Base-by-base conservation (phyloP, 2,888 invertebrate genomes). In the Tuberolachnus salignus region DNA sequence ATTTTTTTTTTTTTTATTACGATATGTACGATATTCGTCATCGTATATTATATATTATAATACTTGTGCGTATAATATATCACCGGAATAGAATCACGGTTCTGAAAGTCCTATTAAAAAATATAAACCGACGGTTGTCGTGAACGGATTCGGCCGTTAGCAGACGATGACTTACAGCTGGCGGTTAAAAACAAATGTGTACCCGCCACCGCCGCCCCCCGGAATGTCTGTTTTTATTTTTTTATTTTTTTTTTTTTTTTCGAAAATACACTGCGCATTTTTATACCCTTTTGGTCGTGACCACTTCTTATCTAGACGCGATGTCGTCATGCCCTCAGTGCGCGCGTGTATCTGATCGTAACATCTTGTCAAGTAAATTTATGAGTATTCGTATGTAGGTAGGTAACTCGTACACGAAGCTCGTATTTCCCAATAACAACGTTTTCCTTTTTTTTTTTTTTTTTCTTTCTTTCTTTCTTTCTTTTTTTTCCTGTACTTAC, bases 21-120 rank as follows among this genome's bases (percentile, higher is more conserved):
- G 63, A 53, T 61, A 63, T 59, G n/a, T n/a, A n/a, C n/a, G 42
- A 78, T 78, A 78, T 78, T 67, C 53, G 55, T 78, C 78, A 59
- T 78, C 64, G 16, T 59, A 53, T 61, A 72, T 23, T 19, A n/a
- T 51, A 61, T 13, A 46, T n/a, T 72, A 61, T 72, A 51, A 26
- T 44, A 44, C 14, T 14, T n/a, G 9, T 53, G n/a, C n/a, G n/a
- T 16, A 44, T 44, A 44, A 64, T 66, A 71, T 46, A 49, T 72
- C 72, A 72, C 78, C 59, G 59, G 78, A 78, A 78, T 78, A 78
- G 78, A 78, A 78, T n/a, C n/a, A n/a, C 66, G 59, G 67, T 57
- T 59, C n/a, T n/a, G 69, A 78, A 78, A 78, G 67, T 67, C 67
- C 67, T 69, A 59, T 78, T 78, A 78, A 78, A 57, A 67, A 59